Percentiles rank a stretch among this genome's conserved stretches.
Evolutionary conservation across 2,797 vertebrate genomes (phyloP).

Genomic region (Carcharodon carcharias): DNA sequence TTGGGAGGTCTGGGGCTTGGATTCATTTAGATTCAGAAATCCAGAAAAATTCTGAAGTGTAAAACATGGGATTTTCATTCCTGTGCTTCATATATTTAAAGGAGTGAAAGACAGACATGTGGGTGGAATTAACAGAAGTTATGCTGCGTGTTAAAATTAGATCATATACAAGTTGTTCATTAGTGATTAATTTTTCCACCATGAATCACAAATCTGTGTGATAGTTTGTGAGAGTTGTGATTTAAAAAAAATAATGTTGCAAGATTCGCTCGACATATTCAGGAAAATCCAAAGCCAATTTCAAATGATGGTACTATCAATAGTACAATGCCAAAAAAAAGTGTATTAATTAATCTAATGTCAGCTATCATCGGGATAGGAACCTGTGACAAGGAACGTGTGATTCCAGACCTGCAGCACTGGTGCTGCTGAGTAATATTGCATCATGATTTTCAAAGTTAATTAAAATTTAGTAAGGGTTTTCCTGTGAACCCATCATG

Average conservation of each 20-base stretch:
- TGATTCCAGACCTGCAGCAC: neutral
- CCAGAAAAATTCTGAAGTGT: neutral
- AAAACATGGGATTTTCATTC: neutral
- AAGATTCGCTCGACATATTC: neutral
- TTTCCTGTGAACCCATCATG: conserved; percentile 25
- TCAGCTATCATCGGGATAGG: neutral
- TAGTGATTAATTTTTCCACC: neutral
- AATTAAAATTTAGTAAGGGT: conserved; percentile 19
- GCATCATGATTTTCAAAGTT: conserved; percentile 11
- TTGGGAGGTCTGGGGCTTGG: neutral
- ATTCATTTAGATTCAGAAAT: neutral
- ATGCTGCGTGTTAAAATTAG: neutral
- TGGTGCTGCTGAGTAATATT: neutral
- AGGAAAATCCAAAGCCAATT: neutral
- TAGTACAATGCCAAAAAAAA: neutral
- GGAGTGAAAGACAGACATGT: neutral
- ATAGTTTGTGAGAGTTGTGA: neutral
- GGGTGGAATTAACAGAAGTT: neutral
- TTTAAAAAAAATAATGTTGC: neutral
- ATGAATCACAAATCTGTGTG: neutral
- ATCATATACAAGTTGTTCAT: neutral
- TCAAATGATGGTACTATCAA: neutral
- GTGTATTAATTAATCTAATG: neutral
- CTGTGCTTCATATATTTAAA: neutral
- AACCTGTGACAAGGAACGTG: neutral